Evolutionary conservation across 2,888 invertebrate species (phyloP).

Genomic region (Drosophila nigritarsus): DNA sequence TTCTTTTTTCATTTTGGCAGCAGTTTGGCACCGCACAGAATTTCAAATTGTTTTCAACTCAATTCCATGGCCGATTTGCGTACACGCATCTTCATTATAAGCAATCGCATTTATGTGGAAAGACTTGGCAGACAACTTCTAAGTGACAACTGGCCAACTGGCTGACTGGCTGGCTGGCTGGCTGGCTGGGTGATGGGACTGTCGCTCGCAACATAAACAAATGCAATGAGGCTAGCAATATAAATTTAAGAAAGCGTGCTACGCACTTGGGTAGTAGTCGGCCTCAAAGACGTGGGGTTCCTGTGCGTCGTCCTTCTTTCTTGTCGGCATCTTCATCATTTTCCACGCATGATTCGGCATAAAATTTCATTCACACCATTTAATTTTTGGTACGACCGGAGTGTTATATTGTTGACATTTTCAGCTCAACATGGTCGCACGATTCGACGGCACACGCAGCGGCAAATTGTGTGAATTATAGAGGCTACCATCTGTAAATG

Average conservation of each 20-base stretch:
- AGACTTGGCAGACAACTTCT: slow-evolving; percentile 43
- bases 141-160: slow-evolving; percentile 51
- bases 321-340: slow-evolving; percentile 76
- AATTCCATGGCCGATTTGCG: slow-evolving; percentile 69
- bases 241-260: slow-evolving; percentile 69
- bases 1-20: slow-evolving; percentile 29
- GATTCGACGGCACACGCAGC: slow-evolving; percentile 65
- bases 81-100: slow-evolving; percentile 69
- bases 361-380: slow-evolving; percentile 81
- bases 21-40: slow-evolving; percentile 32
- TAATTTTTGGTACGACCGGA: slow-evolving; percentile 60
- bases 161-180: not conserved
- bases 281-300: not conserved
- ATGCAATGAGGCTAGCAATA: slow-evolving; percentile 73
- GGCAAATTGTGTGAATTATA: slow-evolving; percentile 76
- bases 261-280: slow-evolving; percentile 15
- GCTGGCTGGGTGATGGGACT: slow-evolving; percentile 2
- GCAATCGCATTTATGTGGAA: slow-evolving; percentile 23
- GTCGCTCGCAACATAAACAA: slow-evolving; percentile 64
- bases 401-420: slow-evolving; percentile 72
- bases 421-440: slow-evolving; percentile 48
- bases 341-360: slow-evolving; percentile 81
- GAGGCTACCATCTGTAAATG: slow-evolving; percentile 24
- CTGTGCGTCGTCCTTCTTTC: not conserved
- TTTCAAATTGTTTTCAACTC: slow-evolving; percentile 76